Conservation (phyloP, 2,113 vertebrate genomes). For the Peromyscus maniculatus region DNA sequence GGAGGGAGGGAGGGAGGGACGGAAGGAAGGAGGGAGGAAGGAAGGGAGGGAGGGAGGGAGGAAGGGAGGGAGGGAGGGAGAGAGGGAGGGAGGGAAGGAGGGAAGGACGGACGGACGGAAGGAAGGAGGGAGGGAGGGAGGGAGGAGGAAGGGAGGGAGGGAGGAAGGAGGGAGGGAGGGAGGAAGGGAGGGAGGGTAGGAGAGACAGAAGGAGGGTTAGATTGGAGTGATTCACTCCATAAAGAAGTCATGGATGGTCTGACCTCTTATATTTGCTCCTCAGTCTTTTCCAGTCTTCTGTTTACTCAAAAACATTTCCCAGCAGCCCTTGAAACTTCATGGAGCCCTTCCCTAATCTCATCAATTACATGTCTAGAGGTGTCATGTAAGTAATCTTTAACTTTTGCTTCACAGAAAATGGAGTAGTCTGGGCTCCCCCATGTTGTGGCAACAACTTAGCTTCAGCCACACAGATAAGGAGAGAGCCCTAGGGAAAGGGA, state of each 20-base stretch:
- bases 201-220: background rate
- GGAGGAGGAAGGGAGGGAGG: too few relatives aligned
- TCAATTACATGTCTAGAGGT: constrained; percentile 3
- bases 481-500: background rate
- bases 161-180: too few relatives aligned
- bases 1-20: background rate
- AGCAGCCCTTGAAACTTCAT: background rate
- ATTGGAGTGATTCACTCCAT: background rate
- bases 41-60: background rate
- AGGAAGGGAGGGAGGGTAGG: background rate
- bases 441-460: background rate
- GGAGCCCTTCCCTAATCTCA: background rate
- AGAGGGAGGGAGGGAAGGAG: background rate
- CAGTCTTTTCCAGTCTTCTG: background rate
- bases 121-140: background rate
- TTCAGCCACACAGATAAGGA: background rate
- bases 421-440: background rate
- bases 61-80: too few relatives aligned
- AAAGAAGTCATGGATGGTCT: background rate
- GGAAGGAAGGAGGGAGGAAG: background rate
- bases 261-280: constrained; percentile 7
- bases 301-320: background rate
- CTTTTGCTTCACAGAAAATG: constrained; percentile 31
- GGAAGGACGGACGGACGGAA: too few relatives aligned
- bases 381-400: background rate